Percentiles rank a stretch among this genome's conserved stretches.
Conservation (phyloP, 2,797 vertebrate species). For the Helicolenus hilgendorfi region DNA sequence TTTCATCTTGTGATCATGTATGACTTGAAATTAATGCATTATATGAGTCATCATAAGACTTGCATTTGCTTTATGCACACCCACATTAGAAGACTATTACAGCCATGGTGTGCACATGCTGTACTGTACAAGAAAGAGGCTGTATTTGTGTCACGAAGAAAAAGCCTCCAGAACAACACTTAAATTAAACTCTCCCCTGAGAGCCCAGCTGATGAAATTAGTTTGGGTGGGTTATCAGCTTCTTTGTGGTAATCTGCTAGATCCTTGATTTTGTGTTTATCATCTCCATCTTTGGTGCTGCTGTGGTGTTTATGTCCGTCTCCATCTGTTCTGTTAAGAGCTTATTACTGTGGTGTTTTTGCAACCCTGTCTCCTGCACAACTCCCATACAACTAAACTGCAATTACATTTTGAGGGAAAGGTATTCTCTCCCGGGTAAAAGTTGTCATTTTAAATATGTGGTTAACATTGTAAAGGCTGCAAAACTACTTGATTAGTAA, state of each 20-base stretch:
- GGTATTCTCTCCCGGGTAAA: too few relatives aligned
- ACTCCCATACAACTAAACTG: neutral
- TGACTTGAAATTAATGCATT: slow-evolving; percentile 40
- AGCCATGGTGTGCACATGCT: neutral
- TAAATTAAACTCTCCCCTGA: slow-evolving; percentile 24
- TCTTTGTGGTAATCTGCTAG: slow-evolving; percentile 58
- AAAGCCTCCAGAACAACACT: slow-evolving; percentile 30
- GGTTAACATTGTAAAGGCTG: too few relatives aligned
- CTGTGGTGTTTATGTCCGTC: slow-evolving; percentile 15
- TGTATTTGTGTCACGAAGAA: neutral
- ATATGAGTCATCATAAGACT: slow-evolving; percentile 62
- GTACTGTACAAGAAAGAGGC: neutral
- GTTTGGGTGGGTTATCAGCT: slow-evolving; percentile 62
- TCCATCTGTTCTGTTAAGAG: slow-evolving; percentile 48
- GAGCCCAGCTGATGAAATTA: slow-evolving; percentile 55
- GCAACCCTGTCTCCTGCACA: neutral
- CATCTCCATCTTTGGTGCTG: slow-evolving; percentile 38
- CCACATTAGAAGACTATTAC: neutral
- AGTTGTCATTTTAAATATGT: too few relatives aligned
- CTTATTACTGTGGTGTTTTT: slow-evolving; percentile 22
- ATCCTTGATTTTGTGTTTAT: slow-evolving; percentile 44
- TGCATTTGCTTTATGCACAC: slow-evolving; percentile 42
- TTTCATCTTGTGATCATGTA: slow-evolving; percentile 52
- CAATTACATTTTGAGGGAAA: neutral
- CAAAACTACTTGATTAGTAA: too few relatives aligned